A percentile compares a stretch with the other conserved stretches of the same genome.
Evolutionary conservation across 2,888 invertebrate genomes (phyloP).

Genomic region (Polyommatus icarus): DNA sequence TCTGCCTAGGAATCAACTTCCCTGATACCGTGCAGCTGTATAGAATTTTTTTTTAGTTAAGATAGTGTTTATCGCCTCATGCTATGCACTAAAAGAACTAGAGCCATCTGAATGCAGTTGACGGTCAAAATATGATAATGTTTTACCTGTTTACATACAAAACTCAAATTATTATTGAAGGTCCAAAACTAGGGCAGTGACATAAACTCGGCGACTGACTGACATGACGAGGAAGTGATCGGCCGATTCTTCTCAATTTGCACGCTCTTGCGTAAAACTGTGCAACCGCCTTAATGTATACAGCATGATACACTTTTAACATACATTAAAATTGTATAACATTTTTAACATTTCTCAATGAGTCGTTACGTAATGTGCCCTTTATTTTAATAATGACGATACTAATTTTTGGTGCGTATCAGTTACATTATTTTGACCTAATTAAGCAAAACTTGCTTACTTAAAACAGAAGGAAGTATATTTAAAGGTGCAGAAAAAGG

Average conservation of each 20-base stretch:
- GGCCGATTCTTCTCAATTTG: slow-evolving; percentile 65
- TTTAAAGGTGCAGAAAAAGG: too few relatives aligned
- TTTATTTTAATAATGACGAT: background rate
- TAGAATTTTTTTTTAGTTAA: too few relatives aligned
- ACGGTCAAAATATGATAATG: too few relatives aligned
- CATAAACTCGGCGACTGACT: slow-evolving; percentile 50
- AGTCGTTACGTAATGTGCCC: background rate
- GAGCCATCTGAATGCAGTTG: too few relatives aligned
- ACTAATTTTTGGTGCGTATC: background rate
- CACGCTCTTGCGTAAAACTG: slow-evolving; percentile 65
- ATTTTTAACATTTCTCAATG: background rate
- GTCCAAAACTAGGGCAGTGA: slow-evolving; percentile 46
- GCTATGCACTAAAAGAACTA: too few relatives aligned
- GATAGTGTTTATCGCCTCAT: too few relatives aligned
- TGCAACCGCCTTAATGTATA: slow-evolving; percentile 54
- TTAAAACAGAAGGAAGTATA: too few relatives aligned
- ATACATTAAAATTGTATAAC: slow-evolving; percentile 28
- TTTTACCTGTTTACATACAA: background rate
- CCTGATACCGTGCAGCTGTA: too few relatives aligned
- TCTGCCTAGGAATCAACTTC: too few relatives aligned
- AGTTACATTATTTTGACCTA: background rate
- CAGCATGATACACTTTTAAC: slow-evolving; percentile 46
- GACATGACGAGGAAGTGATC: slow-evolving; percentile 63
- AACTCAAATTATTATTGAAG: slow-evolving; percentile 31
- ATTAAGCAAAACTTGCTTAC: too few relatives aligned